These are phyloP conservation scores for Podiceps cristatus DNA, from an alignment of 2,113 vertebrate genomes.

Conservation along the genomic window DNA sequence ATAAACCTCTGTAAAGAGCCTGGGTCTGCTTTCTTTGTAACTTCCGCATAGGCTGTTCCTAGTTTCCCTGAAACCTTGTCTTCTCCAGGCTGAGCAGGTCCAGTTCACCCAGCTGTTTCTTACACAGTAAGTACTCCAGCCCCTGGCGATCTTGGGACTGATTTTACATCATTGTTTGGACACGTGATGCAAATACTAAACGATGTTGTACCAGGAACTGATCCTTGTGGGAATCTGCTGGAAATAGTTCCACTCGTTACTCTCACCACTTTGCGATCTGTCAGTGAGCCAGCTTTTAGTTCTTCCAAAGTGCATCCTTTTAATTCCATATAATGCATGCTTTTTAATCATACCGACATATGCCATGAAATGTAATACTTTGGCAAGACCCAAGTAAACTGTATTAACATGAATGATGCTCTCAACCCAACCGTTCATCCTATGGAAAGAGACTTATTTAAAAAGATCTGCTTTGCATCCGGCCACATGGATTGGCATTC, in stretches of 20 bases:
- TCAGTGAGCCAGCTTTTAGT: constrained; percentile 37
- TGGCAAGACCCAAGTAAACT: constrained; percentile 1
- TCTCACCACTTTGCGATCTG: constrained; percentile 27
- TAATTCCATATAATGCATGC: constrained; percentile 40
- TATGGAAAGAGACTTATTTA: not conserved
- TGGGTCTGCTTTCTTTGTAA: not conserved
- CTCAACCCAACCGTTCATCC: not conserved
- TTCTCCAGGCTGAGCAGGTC: not conserved
- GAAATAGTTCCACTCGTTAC: constrained; percentile 43
- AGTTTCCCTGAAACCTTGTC: not conserved
- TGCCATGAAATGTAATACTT: constrained; percentile 15
- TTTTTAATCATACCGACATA: constrained; percentile 28
- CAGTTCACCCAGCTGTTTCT: not conserved
- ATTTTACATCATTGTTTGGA: constrained; percentile 30
- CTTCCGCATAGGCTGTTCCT: not conserved
- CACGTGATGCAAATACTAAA: constrained; percentile 41
- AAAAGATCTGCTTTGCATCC: not conserved
- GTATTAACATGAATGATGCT: not conserved
- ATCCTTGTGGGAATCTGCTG: constrained; percentile 72
- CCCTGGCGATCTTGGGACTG: not conserved
- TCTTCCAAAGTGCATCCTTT: constrained; percentile 54
- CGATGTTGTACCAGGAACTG: constrained; percentile 42
- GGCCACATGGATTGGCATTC: not conserved
- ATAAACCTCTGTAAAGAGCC: not conserved
- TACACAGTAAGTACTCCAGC: not conserved